These are phyloP conservation scores for Strix aluco DNA, from an alignment of 2,113 vertebrate species.

Conservation along the genomic window DNA sequence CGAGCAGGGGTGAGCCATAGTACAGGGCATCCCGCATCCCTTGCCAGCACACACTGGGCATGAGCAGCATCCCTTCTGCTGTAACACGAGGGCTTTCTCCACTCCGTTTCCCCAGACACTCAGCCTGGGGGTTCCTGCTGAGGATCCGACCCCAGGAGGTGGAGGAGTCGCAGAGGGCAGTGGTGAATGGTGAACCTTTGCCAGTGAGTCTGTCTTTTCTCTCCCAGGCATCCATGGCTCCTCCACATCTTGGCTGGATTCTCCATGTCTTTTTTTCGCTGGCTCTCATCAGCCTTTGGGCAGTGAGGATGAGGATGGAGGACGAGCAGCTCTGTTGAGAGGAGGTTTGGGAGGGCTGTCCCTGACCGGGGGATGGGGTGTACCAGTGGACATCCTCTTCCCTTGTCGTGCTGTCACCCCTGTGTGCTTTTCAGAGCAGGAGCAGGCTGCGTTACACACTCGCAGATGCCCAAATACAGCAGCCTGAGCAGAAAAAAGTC, in stretches of 20 bases:
- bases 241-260: neutral
- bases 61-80: neutral
- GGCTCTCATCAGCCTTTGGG: neutral
- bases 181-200: neutral
- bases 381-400: neutral
- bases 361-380: neutral
- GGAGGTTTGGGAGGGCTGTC: neutral
- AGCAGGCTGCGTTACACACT: fast-evolving
- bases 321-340: neutral
- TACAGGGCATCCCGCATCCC: neutral
- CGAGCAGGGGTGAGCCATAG: neutral
- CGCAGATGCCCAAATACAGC: neutral
- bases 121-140: neutral
- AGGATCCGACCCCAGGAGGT: neutral
- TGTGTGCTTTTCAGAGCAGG: neutral
- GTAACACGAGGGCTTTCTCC: neutral
- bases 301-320: neutral
- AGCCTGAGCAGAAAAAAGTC: neutral
- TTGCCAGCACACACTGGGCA: neutral
- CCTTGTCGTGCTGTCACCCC: neutral
- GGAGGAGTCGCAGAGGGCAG: neutral
- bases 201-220: neutral
- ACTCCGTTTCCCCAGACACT: neutral
- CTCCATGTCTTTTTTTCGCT: neutral
- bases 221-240: neutral